These are phyloP conservation scores for Cladopsammia gracilis DNA, from an alignment of 64 coral and sea anemone species.

Conservation along the genomic window DNA sequence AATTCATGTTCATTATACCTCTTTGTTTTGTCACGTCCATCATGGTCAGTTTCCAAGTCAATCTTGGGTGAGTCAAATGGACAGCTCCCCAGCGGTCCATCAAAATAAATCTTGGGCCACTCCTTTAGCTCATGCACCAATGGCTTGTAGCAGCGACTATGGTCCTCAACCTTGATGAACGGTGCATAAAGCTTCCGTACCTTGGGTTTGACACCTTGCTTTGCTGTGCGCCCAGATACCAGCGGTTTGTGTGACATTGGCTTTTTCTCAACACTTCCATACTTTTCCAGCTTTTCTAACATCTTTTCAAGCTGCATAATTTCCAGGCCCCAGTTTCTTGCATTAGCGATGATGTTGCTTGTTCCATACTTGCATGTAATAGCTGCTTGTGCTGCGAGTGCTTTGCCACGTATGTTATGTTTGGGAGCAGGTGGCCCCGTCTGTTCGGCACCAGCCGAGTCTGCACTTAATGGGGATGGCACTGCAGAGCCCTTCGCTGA, in stretches of 20 bases:
- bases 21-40: slow-evolving; percentile 18
- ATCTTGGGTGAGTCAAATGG: slow-evolving; percentile 82
- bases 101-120: slow-evolving; percentile 82
- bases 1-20: slow-evolving; percentile 51
- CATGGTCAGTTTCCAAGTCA: slow-evolving; percentile 1
- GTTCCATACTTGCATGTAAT: slow-evolving; percentile 74
- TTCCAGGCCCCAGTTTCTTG: slow-evolving; percentile 79
- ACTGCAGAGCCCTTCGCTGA: slow-evolving; percentile 52
- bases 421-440: slow-evolving; percentile 48
- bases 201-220: slow-evolving; percentile 31
- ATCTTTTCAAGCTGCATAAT: slow-evolving; percentile 79
- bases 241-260: slow-evolving; percentile 6
- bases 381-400: slow-evolving; percentile 74
- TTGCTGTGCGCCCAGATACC: slow-evolving; percentile 2
- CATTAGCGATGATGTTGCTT: slow-evolving; percentile 87
- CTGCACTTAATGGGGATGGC: slow-evolving; percentile 75
- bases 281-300: slow-evolving; percentile 71
- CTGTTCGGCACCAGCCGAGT: slow-evolving; percentile 76
- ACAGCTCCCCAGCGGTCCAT: slow-evolving; percentile 57
- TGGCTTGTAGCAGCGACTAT: slow-evolving; percentile 82
- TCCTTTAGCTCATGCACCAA: slow-evolving; percentile 90
- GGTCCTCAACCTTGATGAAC: slow-evolving; percentile 95
- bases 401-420: slow-evolving; percentile 76
- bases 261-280: slow-evolving; percentile 54
- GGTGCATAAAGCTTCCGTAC: slow-evolving; percentile 77